Conservation (phyloP, 2,888 invertebrate genomes). For the Thysanoteuthis rhombus region DNA sequence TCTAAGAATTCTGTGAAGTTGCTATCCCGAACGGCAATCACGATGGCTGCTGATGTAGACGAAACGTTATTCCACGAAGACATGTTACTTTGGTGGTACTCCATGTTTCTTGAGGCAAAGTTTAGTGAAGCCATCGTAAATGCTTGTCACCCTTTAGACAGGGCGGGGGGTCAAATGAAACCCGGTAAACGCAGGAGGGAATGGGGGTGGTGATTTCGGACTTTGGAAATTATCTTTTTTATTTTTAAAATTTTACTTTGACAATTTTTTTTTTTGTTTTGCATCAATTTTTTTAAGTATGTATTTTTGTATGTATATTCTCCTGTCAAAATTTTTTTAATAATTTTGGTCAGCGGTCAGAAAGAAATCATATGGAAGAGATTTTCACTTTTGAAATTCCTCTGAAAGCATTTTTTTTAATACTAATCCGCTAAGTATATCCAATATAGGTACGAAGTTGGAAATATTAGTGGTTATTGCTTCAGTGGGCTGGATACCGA, state of each 20-base stretch:
- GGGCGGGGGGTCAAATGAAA: background rate
- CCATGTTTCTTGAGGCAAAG: background rate
- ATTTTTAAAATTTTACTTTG: background rate
- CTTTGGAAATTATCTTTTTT: background rate
- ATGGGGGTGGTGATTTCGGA: background rate
- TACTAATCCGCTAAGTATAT: background rate
- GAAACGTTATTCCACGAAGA: background rate
- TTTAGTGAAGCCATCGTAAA: background rate
- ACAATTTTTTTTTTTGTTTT: background rate
- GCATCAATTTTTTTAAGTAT: background rate
- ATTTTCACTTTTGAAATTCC: background rate
- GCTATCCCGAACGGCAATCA: background rate
- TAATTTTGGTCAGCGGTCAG: no score
- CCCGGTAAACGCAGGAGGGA: background rate
- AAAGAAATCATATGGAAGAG: background rate
- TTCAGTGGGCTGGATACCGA: background rate
- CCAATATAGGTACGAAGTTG: background rate
- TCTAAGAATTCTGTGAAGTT: background rate
- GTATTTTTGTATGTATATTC: background rate
- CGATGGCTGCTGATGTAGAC: background rate
- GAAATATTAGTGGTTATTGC: background rate
- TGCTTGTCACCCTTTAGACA: background rate
- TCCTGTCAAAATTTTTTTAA: background rate
- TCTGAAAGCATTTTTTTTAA: background rate
- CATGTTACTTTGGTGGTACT: background rate